Base-by-base conservation (phyloP, 2,888 invertebrate species). In the Ochlodes sylvanus region DNA sequence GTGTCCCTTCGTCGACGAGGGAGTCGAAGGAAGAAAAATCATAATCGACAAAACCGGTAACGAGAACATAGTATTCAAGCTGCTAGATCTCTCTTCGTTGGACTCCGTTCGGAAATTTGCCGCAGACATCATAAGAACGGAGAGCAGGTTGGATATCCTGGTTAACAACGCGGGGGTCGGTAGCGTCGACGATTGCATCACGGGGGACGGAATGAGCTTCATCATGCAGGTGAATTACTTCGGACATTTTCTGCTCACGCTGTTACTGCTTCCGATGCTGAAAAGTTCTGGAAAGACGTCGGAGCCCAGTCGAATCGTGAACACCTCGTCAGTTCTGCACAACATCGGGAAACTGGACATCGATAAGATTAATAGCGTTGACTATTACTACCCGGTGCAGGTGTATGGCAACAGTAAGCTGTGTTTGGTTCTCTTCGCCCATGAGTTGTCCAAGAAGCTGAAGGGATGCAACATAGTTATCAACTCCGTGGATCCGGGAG, bases 181-280 rank as follows among this genome's bases (percentile, higher is more conserved):
- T 57, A 90, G 94, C 0, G 95, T 95, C 68, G 89, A 88, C 9
- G 95, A 90, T 61, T 80, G 78, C 14, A 90, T 94, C 64, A 97
- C 97, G 19, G 95, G 95, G 76, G 98, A 98, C 79, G 97, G 97
- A 0, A 87, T 98, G 71, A 98, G 98, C 83, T 90, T 96, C 72
- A 97, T 97, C 10, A 97, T 98, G 96, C 98, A 97, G 60, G 98
- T 98, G 2, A 99, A 99, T 86, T 97, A 98, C 79, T 98, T 97
- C 84, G 99, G 99, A 0, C 97, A 98, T 10, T 99, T 98, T 84
- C 93, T 99, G 38, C 91, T 99, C 61, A 98, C 98, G 0, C 96
- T 98, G 83, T 94, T 99, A 41, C 94, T 99, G 44, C 95, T 98
- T 75, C 97, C 97, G 88, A 89, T 97, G 71, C 81, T 98, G 72